A percentile compares a stretch with the other conserved stretches of the same genome.
These are phyloP conservation scores for Cephus cinctus DNA, from an alignment of 1,140 invertebrate genomes.

Conservation along the genomic window DNA sequence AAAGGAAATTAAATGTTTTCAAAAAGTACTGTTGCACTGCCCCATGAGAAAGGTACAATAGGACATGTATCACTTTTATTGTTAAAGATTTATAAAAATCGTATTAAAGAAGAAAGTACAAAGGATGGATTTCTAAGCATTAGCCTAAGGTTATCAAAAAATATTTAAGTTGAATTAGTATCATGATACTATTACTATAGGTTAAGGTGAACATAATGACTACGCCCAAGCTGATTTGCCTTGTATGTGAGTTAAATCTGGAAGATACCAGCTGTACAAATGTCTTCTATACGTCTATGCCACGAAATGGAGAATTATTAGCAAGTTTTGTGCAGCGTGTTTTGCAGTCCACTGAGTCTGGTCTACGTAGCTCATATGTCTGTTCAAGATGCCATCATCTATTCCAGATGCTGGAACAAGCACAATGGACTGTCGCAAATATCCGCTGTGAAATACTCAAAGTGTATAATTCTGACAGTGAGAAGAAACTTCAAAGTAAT, in stretches of 20 bases:
- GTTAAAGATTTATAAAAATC: too few relatives aligned
- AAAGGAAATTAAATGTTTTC: too few relatives aligned
- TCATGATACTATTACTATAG: too few relatives aligned
- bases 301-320: slow-evolving; percentile 31
- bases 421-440: slow-evolving; percentile 37
- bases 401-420: slow-evolving; percentile 43
- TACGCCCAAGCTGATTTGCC: slow-evolving; percentile 24
- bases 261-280: slow-evolving; percentile 30
- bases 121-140: too few relatives aligned
- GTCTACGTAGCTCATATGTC: slow-evolving; percentile 29
- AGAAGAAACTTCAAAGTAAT: slow-evolving; percentile 13
- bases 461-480: slow-evolving; percentile 23
- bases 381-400: slow-evolving; percentile 40
- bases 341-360: slow-evolving; percentile 16
- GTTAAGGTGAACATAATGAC: too few relatives aligned
- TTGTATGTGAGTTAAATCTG: slow-evolving; percentile 34
- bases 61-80: too few relatives aligned
- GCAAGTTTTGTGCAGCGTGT: slow-evolving; percentile 32
- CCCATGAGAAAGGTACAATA: too few relatives aligned
- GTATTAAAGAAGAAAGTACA: too few relatives aligned
- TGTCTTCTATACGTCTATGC: slow-evolving; percentile 38
- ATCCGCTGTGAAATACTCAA: slow-evolving; percentile 39
- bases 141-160: too few relatives aligned
- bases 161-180: too few relatives aligned
- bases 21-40: too few relatives aligned